Evolutionary conservation across 2,888 invertebrate genomes (phyloP), one percentile per base, ranked within the genome.

Genomic region (Smittia sp.): DNA sequence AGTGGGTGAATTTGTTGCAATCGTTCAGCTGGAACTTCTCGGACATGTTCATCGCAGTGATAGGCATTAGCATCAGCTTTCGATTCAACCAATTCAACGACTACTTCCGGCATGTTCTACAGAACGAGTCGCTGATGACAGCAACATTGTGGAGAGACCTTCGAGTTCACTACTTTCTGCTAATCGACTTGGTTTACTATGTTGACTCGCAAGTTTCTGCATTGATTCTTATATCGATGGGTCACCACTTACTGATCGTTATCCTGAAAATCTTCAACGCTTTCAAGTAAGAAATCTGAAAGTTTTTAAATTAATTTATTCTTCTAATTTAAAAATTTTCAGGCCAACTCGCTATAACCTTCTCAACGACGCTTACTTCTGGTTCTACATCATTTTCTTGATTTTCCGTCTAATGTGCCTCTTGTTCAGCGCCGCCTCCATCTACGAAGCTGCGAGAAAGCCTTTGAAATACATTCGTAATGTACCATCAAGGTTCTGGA

Each of bases 81-180:
- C 62, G 63, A 2, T 63, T 73, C 9, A 63, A 63, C 38, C 73
- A 73, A 41, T 63, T 73, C 6, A 73, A 73, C 54, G 6, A 25
- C 2, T n/a, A 27, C 9, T 63, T 73, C 6, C 78, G n/a, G 27
- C 1, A n/a, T 20, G 24, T 63, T 1, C 39, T 41, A 3, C 11
- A 63, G n/a, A 38, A 73, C 54, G 22, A 54, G 18, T 18, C 24
- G 1, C 27, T 70, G 25, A 70, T 70, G 70, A 80, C 82, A 52
- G 81, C 81, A 75, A 79, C 79, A 79, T 81, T 81, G 79, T 84
- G 83, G 83, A 79, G 80, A 67, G 81, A 80, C 74, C 78, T 81
- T 2, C 79, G 83, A 74, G 79, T 77, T 74, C 82, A 84, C 75
- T 84, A 82, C 76, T 82, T 81, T 76, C 79, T 79, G 38, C 76